These are phyloP conservation scores for Linepithema humile DNA, from an alignment of 1,140 invertebrate species.

Conservation along the genomic window DNA sequence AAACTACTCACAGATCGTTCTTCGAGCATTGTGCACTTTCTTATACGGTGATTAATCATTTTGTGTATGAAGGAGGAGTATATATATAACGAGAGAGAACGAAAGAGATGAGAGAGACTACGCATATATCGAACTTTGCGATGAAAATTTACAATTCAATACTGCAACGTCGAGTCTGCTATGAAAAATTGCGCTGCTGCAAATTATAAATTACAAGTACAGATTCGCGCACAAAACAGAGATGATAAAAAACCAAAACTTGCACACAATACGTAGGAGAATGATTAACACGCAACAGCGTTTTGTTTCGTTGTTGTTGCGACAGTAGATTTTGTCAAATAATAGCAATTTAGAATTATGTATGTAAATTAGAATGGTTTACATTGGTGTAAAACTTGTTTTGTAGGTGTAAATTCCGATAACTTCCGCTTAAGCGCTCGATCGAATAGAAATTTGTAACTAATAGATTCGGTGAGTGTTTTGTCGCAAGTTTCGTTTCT, in stretches of 20 bases:
- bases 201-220: constrained; percentile 16
- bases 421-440: no score
- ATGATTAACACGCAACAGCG: background rate
- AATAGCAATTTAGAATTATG: background rate
- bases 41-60: constrained; percentile 29
- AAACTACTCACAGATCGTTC: background rate
- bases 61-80: background rate
- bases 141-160: constrained; percentile 26
- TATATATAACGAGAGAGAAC: background rate
- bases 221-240: background rate
- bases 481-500: background rate
- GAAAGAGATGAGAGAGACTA: background rate
- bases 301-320: background rate
- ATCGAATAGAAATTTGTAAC: background rate
- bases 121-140: background rate
- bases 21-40: background rate
- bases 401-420: background rate
- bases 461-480: background rate
- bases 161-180: background rate
- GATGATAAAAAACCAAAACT: background rate
- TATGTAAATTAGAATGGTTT: background rate
- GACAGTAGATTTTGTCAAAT: background rate
- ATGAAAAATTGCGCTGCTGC: constrained; percentile 15
- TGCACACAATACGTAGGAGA: background rate
- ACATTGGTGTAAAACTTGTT: background rate